Evolutionary conservation across 2,113 vertebrate genomes (phyloP).

Genomic region (Urocolius indicus): DNA sequence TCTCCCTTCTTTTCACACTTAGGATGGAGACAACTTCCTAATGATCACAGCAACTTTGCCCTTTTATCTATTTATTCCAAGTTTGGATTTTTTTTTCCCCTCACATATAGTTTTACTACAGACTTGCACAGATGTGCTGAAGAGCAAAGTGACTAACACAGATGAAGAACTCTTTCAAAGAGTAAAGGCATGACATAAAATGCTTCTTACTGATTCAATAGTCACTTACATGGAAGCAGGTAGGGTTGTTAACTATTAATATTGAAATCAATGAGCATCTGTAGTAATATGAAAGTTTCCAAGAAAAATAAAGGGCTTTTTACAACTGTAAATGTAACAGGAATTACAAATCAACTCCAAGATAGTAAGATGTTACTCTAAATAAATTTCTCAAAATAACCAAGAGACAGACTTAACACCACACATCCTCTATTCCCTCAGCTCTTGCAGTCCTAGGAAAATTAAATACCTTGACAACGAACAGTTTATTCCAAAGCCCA

Average conservation of each 20-base stretch:
- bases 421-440: background rate
- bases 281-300: background rate
- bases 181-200: background rate
- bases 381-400: background rate
- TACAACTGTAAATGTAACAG: background rate
- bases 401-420: background rate
- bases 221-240: background rate
- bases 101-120: background rate
- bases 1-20: background rate
- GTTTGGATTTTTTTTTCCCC: background rate
- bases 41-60: background rate
- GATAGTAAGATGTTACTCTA: background rate
- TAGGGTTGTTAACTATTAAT: background rate
- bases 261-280: background rate
- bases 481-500: background rate
- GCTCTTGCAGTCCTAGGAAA: background rate
- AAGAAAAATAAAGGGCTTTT: background rate
- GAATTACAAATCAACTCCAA: background rate
- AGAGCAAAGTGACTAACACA: background rate
- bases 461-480: background rate
- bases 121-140: background rate
- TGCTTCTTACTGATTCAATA: background rate
- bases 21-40: background rate
- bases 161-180: background rate
- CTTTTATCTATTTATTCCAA: background rate